These are phyloP conservation scores for Sarcophaga caerulescens DNA, from an alignment of 2,888 invertebrate genomes.

Conservation along the genomic window DNA sequence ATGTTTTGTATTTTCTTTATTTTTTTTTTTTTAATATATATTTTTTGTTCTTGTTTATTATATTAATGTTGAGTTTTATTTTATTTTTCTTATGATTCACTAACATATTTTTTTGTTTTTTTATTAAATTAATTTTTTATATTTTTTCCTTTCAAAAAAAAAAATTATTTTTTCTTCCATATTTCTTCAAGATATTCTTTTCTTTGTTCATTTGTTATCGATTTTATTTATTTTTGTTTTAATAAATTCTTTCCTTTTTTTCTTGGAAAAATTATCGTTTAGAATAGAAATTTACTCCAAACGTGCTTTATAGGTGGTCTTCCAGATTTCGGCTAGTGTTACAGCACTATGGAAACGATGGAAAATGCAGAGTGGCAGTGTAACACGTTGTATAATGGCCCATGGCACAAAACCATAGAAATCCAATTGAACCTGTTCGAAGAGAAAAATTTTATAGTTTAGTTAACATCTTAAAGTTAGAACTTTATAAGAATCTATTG, in stretches of 20 bases:
- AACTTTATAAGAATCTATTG: not conserved
- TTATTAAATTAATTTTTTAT: conserved; percentile 29
- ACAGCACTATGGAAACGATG: conserved; percentile 98
- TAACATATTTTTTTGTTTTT: conserved; percentile 58
- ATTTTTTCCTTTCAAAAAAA: conserved; percentile 51
- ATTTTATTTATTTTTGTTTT: conserved; percentile 51
- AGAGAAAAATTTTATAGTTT: not conserved
- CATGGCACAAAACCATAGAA: conserved; percentile 97
- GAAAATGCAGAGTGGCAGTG: conserved; percentile 96
- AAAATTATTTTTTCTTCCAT: not conserved
- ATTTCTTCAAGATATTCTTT: conserved; percentile 36
- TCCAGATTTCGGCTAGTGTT: conserved; percentile 97
- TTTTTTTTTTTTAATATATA: conserved; percentile 1
- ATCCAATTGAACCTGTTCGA: conserved; percentile 87
- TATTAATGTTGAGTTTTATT: conserved; percentile 49
- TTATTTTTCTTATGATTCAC: conserved; percentile 53
- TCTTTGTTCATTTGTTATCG: conserved; percentile 39
- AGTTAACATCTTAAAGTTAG: not conserved
- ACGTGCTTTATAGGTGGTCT: conserved; percentile 95
- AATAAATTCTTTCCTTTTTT: not conserved
- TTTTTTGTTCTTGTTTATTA: conserved; percentile 18
- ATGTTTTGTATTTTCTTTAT: conserved; percentile 36
- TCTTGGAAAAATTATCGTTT: not conserved
- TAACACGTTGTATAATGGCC: conserved; percentile 95
- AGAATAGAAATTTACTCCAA: conserved; percentile 86